Evolutionary conservation across 2,888 invertebrate species (phyloP).

Genomic region (Allophyes oxyacanthae): DNA sequence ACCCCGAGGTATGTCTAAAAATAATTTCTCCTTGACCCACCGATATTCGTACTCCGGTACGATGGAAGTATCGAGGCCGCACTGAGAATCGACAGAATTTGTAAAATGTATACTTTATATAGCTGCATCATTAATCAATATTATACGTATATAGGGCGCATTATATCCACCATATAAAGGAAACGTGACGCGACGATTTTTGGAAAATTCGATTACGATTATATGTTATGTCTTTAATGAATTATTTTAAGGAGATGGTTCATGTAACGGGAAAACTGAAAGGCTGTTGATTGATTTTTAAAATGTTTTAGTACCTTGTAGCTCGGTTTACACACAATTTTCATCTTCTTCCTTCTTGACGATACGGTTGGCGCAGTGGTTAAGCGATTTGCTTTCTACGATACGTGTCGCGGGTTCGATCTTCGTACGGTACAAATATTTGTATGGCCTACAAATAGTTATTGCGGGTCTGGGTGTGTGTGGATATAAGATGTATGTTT

Average conservation of each 20-base stretch:
- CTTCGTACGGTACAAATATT: no score
- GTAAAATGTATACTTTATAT: slow-evolving; percentile 14
- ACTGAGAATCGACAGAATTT: slow-evolving; percentile 37
- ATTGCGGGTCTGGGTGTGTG: no score
- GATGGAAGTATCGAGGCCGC: slow-evolving; percentile 63
- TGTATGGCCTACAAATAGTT: no score
- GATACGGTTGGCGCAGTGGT: no score
- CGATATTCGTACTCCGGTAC: slow-evolving; percentile 52
- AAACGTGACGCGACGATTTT: slow-evolving; percentile 35
- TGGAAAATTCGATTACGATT: slow-evolving; percentile 20
- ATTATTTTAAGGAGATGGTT: slow-evolving; percentile 5
- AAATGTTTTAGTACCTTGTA: no score
- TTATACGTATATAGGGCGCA: slow-evolving; percentile 28
- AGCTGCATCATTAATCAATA: slow-evolving; percentile 43
- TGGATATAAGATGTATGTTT: no score
- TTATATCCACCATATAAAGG: slow-evolving; percentile 25
- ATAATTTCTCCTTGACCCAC: slow-evolving; percentile 62
- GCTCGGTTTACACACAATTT: no score
- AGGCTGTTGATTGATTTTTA: no score
- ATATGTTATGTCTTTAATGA: slow-evolving; percentile 28
- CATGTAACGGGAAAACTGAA: no score
- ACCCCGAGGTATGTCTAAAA: slow-evolving; percentile 38
- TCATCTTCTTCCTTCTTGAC: no score
- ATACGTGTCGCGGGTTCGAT: no score
- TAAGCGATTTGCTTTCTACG: no score